These are phyloP conservation scores for Tauraco hartlaubi DNA, from an alignment of 2,797 vertebrate species.

Conservation along the genomic window DNA sequence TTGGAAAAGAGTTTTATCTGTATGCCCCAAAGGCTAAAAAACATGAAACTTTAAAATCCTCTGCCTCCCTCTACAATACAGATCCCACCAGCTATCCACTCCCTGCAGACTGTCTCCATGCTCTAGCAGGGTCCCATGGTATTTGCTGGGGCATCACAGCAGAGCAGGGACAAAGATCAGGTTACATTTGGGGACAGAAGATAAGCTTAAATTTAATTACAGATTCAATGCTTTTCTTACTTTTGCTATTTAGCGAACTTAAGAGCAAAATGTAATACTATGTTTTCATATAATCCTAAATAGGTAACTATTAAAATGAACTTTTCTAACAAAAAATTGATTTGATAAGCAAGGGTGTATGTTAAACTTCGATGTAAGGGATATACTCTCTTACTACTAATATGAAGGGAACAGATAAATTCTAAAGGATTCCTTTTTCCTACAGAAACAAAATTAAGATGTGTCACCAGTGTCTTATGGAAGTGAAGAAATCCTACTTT, in stretches of 20 bases:
- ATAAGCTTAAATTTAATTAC: neutral
- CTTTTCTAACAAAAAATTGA: neutral
- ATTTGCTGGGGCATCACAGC: neutral
- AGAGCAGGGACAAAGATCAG: neutral
- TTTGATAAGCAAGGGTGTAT: neutral
- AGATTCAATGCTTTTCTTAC: neutral
- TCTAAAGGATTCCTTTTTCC: neutral
- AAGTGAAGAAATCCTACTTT: neutral
- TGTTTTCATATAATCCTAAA: neutral
- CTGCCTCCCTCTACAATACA: neutral
- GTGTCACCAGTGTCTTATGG: neutral
- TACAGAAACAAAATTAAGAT: neutral
- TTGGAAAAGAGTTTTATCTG: neutral
- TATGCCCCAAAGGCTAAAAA: neutral
- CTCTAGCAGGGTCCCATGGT: neutral
- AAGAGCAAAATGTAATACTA: neutral
- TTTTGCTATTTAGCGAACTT: neutral
- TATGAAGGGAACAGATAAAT: neutral
- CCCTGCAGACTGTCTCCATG: neutral
- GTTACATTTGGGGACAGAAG: neutral
- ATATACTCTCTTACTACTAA: neutral
- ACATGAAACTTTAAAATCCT: neutral
- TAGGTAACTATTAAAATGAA: neutral
- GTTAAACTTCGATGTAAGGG: neutral
- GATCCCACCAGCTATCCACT: neutral